A percentile compares a stretch with the other conserved stretches of the same genome.
Conservation (phyloP, 2,113 vertebrate genomes). For the Chauna torquata region DNA sequence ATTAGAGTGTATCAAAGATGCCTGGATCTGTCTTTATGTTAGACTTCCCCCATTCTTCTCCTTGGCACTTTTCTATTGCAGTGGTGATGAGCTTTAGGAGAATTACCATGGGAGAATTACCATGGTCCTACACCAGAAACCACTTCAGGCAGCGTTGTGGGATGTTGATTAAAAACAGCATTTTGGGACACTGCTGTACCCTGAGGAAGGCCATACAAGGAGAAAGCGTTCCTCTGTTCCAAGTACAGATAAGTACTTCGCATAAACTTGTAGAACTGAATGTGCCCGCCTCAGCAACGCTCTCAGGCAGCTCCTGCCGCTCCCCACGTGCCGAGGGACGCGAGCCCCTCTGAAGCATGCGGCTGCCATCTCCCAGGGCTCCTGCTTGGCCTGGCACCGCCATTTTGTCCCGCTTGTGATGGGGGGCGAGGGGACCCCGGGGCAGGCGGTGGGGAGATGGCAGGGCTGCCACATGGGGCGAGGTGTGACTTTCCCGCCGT, state of each 20-base stretch:
- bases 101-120: not conserved
- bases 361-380: not conserved
- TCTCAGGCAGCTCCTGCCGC: accelerated
- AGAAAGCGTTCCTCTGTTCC: accelerated
- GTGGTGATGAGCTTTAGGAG: not conserved
- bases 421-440: too few species aligned
- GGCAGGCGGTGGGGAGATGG: accelerated
- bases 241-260: accelerated
- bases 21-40: not conserved
- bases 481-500: not conserved
- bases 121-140: not conserved
- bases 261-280: accelerated
- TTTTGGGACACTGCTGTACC: not conserved
- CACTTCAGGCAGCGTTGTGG: accelerated
- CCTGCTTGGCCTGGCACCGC: too few species aligned
- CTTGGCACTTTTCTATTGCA: not conserved
- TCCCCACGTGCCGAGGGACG: accelerated
- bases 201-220: accelerated
- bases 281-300: accelerated
- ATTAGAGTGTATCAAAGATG: not conserved
- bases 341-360: accelerated
- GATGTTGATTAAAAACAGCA: not conserved
- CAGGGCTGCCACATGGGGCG: too few species aligned
- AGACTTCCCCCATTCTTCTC: accelerated
- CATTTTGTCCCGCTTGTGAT: too few species aligned